Base-by-base conservation (phyloP, 2,113 vertebrate species). In the Telmatochromis brachygnathus region DNA sequence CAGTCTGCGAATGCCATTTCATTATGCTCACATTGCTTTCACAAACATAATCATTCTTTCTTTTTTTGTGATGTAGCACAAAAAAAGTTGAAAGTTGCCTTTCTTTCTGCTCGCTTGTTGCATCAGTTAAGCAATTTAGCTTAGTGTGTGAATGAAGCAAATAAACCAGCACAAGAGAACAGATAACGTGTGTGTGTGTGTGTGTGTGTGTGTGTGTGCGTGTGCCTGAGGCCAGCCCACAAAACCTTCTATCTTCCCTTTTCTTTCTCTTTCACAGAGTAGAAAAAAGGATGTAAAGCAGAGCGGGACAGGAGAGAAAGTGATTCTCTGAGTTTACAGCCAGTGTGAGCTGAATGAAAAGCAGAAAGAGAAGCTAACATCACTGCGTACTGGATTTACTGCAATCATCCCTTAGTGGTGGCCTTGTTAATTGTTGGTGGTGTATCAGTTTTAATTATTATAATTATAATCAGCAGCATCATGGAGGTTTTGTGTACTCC, bases 161-260 rank as follows among this genome's bases (percentile, higher is more conserved):
- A 87, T 79, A 90, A 81, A 81, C 21, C 68, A 55, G 79, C 84
- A 80, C 62, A 88, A 65, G 79, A 84, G 62, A 53, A 53, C 58
- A 86, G 83, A 87, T 87, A 88, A 79, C 23, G 4, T 1, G 4
- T 3, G 62, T 37, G 62, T 13, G 11, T 65, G 60, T 7, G 54
- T 42, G 35, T 54, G 21, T 37, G 17, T 21, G 35, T 21, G 33
- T 12, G 1, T 65, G 75, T 79, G 21, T 47, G 68, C 55, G 26
- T 6, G 56, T 10, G 77, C 90, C 84, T 39, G 30, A 88, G 84
- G 91, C 85, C 79, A 87, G 88, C 88, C 88, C 90, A 88, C 87
- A 91, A 81, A 92, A 88, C 81, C 79, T 55, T 83, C 62, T 6
- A 14, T 87, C 56, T 87, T 79, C 80, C 39, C 37, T 47, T 47